A percentile compares a stretch with the other conserved stretches of the same genome.
These are phyloP conservation scores for Vulpes vulpes DNA, from an alignment of 2,113 vertebrate species.

Conservation along the genomic window DNA sequence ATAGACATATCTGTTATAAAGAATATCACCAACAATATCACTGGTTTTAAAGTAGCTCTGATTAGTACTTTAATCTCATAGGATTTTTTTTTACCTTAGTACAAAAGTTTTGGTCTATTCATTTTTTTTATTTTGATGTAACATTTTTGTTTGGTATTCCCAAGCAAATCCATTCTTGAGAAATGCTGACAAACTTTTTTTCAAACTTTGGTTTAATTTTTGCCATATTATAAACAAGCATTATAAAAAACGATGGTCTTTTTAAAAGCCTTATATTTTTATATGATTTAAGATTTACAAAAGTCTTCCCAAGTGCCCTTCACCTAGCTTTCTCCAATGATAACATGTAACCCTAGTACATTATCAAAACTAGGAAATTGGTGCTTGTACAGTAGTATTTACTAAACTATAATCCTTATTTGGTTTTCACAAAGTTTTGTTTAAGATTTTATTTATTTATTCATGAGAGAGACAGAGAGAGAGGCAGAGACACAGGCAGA, in stretches of 20 bases:
- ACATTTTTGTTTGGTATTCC: not conserved
- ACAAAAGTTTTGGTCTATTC: constrained; percentile 10
- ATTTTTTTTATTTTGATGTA: not conserved
- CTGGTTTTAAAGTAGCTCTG: not conserved
- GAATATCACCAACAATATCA: not conserved
- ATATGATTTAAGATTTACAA: not conserved
- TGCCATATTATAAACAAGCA: constrained; percentile 1
- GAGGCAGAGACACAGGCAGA: no score
- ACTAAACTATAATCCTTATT: not conserved
- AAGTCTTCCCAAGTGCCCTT: not conserved
- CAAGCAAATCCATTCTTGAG: not conserved
- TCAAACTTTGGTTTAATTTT: constrained; percentile 33
- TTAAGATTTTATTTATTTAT: no score
- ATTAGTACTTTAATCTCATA: not conserved
- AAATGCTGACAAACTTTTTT: not conserved
- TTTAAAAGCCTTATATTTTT: not conserved
- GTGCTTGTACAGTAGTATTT: not conserved
- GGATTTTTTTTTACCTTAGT: constrained; percentile 28
- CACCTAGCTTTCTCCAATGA: not conserved
- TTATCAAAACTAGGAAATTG: not conserved
- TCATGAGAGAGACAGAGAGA: no score
- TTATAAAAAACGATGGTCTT: constrained; percentile 16
- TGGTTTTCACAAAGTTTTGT: not conserved
- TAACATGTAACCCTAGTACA: not conserved
- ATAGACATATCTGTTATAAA: not conserved